Evolutionary conservation across 2,888 invertebrate genomes (phyloP).

Genomic region (Dasysyrphus tricinctus): DNA sequence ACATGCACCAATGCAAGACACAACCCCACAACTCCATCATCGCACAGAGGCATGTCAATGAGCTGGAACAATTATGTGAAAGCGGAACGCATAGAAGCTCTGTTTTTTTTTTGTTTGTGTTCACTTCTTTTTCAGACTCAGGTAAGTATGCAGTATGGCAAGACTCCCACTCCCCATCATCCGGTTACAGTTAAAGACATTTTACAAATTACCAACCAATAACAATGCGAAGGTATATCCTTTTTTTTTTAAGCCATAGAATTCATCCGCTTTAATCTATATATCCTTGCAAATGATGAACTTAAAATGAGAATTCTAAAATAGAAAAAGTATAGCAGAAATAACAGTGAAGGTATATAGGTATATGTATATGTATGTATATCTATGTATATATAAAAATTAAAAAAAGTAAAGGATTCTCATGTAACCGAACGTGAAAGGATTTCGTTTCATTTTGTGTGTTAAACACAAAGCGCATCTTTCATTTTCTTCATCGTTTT

Average conservation of each 20-base stretch:
- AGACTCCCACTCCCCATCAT: slow-evolving; percentile 13
- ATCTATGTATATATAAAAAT: neutral
- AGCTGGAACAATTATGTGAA: slow-evolving; percentile 70
- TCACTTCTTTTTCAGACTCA: slow-evolving; percentile 14
- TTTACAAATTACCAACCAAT: slow-evolving; percentile 75
- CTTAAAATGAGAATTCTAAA: slow-evolving; percentile 14
- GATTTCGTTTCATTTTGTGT: slow-evolving; percentile 74
- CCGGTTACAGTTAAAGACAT: slow-evolving; percentile 63
- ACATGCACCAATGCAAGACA: slow-evolving; percentile 52
- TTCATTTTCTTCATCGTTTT: slow-evolving; percentile 74
- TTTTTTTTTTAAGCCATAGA: slow-evolving; percentile 18
- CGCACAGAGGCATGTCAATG: slow-evolving; percentile 64
- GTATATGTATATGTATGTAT: neutral
- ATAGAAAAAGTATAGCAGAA: neutral
- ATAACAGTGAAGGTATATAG: neutral
- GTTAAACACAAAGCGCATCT: slow-evolving; percentile 74
- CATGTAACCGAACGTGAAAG: slow-evolving; percentile 73
- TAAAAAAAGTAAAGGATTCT: slow-evolving; percentile 46
- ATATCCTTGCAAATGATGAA: slow-evolving; percentile 58
- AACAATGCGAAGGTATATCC: slow-evolving; percentile 65
- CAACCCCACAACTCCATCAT: slow-evolving; percentile 26
- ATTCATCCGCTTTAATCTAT: slow-evolving; percentile 68
- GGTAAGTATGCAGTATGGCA: slow-evolving; percentile 10
- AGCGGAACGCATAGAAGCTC: slow-evolving; percentile 34
- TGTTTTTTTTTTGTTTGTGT: slow-evolving; percentile 2